Evolutionary conservation across 2,113 vertebrate species (phyloP).

Genomic region (Protobothrops flavoviridis): DNA sequence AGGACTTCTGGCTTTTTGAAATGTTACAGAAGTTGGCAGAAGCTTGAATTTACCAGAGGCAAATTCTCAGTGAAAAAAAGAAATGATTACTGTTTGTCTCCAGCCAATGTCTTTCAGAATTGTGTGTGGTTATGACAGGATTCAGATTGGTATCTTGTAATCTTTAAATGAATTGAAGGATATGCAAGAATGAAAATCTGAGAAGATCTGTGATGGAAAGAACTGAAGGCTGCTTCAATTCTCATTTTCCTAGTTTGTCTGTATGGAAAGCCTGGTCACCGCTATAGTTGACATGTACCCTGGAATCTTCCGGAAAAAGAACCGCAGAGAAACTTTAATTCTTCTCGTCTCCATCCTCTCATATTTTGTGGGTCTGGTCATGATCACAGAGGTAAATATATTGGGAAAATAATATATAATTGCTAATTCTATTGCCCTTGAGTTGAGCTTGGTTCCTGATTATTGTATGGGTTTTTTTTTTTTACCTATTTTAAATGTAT

Average conservation of each 20-base stretch:
- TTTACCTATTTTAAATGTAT: background rate
- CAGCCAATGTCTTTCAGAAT: background rate
- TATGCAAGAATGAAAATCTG: background rate
- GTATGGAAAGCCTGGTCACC: slow-evolving; percentile 88
- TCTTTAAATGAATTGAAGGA: background rate
- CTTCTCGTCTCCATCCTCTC: slow-evolving; percentile 75
- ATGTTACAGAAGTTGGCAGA: background rate
- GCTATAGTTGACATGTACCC: slow-evolving; percentile 92
- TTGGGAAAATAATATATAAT: background rate
- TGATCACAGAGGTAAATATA: slow-evolving; percentile 87
- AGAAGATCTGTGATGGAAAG: background rate
- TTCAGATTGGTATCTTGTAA: background rate
- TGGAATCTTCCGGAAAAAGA: slow-evolving; percentile 81
- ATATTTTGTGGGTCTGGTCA: slow-evolving; percentile 86
- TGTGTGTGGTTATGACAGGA: background rate
- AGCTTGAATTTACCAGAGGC: background rate
- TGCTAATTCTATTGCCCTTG: background rate
- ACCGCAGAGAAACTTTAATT: slow-evolving; percentile 87
- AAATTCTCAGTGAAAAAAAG: background rate
- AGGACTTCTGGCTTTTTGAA: background rate
- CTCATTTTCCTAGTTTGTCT: slow-evolving; percentile 81
- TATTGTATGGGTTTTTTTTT: background rate
- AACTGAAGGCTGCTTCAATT: slow-evolving; percentile 8
- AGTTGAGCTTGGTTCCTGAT: background rate
- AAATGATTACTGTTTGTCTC: background rate